Base-by-base conservation (phyloP, 2,113 vertebrate genomes). In the Pollimyrus isidori region DNA sequence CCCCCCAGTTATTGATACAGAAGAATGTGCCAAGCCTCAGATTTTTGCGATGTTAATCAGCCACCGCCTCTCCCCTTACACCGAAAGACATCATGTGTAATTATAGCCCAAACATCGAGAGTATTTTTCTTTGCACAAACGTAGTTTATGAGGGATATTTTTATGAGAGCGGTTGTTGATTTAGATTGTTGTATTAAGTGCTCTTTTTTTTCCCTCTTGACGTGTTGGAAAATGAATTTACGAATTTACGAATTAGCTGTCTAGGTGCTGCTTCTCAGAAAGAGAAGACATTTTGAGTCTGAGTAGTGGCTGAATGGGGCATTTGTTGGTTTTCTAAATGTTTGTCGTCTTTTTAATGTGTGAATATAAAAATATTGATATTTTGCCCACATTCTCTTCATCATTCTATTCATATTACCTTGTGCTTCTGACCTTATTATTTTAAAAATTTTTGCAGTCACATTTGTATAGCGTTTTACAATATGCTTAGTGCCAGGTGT, bases 1-100 rank as follows among this genome's bases (percentile, higher is more conserved):
- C 48, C 30, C 89, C 15, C 89, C 35, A 91, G 96, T 94, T 96
- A 96, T 96, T 96, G 96, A 94, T 95, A 95, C 91, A 87, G 89
- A 87, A 94, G 96, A 96, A 96, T 96, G 94, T 96, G 95, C 95
- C 95, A 94, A 94, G 94, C 93, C 92, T 95, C 90, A 95, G 93
- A 96, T 96, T 96, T 95, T 95, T 94, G 90, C 93, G 92, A 95
- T 94, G 95, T 91, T 95, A 94, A 94, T 94, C 92, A 93, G 93
- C 94, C 92, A 91, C 15, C 90, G n/a, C 92, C 89, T 94, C 95
- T 96, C 96, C 91, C 92, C 91, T 96, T 96, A 94, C 96, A 94
- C 91, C 92, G 93, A 93, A 96, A 95, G 94, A 96, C 96, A 95
- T 96, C 95, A 96, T 93, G 85, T 90, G 93, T 96, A 96, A 95